These are phyloP conservation scores for Drosophila bocqueti DNA, from an alignment of 1,140 invertebrate genomes.

Conservation along the genomic window DNA sequence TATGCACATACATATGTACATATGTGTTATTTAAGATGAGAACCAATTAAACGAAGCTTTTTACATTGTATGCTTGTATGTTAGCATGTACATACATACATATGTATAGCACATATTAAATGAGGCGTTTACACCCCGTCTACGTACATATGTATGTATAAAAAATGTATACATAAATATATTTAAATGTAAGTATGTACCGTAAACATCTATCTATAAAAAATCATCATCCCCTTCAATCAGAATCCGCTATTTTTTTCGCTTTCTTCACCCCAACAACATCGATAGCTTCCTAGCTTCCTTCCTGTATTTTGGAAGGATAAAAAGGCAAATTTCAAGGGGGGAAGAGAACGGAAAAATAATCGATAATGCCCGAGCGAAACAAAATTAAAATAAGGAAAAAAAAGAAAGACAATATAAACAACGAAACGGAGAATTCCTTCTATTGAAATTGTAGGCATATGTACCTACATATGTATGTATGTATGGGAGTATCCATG, in stretches of 20 bases:
- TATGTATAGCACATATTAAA: neutral
- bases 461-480: neutral
- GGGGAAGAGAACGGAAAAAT: conserved; percentile 4
- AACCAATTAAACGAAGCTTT: conserved; percentile 7
- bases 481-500: neutral
- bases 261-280: conserved; percentile 14
- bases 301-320: conserved; percentile 5
- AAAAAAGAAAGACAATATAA: conserved; percentile 11
- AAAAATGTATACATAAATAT: neutral
- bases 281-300: conserved; percentile 4
- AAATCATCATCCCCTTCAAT: conserved; percentile 13
- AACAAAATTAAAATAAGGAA: conserved; percentile 13
- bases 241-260: conserved; percentile 5
- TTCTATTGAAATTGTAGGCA: neutral
- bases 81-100: neutral
- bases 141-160: neutral
- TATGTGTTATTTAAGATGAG: neutral
- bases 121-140: too few relatives aligned
- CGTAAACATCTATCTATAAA: neutral
- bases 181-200: neutral
- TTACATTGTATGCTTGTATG: neutral
- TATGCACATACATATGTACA: neutral
- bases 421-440: conserved; percentile 3
- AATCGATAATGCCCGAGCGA: conserved; percentile 7
- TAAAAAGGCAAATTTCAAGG: conserved; percentile 12